Base-by-base conservation (phyloP, 1,140 invertebrate species). In the Lordiphosa collinella region DNA sequence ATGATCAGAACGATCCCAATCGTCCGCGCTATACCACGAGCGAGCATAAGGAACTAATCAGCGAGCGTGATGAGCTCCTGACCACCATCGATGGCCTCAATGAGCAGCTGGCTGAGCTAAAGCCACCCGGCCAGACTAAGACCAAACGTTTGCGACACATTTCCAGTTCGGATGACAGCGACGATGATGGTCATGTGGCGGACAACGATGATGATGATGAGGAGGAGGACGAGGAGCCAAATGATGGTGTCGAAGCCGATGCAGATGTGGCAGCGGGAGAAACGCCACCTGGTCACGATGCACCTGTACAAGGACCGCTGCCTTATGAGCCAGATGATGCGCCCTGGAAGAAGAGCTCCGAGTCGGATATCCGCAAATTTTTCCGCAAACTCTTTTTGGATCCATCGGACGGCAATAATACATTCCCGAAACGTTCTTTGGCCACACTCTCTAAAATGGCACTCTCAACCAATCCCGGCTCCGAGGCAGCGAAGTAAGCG, bases 241-340 rank as follows among this genome's bases (percentile, higher is more conserved):
- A 65, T 6, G 76, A 63, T 40, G 78, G 59, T 8, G 55, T 72
- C n/a, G 79, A 85, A 50, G 76, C 71, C 4, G 62, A 68, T 53
- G 74, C 59, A 14, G 57, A 29, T 29, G 5, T 66, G 16, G 29
- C 57, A 5, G 40, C 61, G 4, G 59, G 80, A 22, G 80, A 85
- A 57, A 75, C 80, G 80, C 87, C 88, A 43, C 86, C 87, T 38
- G 88, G 79, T 46, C 94, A 95, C 35, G 96, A 97, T 79, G 92
- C 94, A 25, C 95, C 96, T 14, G 97, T 99, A 2, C 96, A 99
- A 90, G 98, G 98, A 10, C 98, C 98, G 16, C 92, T 99, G 67
- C 97, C 97, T 48, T 94, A 93, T 55, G 98, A 99, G 89, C 98
- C 98, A 10, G 96, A 97, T 72, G 97, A 99, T 90, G 98, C 98